These are phyloP conservation scores for Drosophila ogumai DNA, from an alignment of 1,140 invertebrate species.

Conservation along the genomic window DNA sequence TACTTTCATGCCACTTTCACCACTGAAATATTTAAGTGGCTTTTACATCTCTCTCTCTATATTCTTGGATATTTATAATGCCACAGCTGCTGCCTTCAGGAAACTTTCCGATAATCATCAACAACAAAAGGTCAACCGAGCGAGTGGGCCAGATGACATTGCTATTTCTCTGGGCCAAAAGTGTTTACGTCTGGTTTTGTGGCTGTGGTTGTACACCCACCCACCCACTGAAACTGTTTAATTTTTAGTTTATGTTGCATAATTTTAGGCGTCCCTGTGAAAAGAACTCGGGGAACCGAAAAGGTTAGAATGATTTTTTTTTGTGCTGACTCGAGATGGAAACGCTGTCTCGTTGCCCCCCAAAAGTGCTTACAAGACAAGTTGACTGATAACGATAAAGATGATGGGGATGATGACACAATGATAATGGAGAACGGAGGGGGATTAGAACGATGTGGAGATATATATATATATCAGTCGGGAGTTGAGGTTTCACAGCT, in stretches of 20 bases:
- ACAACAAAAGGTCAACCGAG: slow-evolving; percentile 37
- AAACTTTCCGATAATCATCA: slow-evolving; percentile 49
- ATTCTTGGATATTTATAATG: slow-evolving; percentile 15
- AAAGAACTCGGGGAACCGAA: slow-evolving; percentile 5
- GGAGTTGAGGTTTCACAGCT: slow-evolving; percentile 43
- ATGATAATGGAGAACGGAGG: slow-evolving; percentile 17
- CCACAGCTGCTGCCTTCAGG: slow-evolving; percentile 6
- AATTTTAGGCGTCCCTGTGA: slow-evolving; percentile 51
- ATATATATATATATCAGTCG: not conserved
- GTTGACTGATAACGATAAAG: slow-evolving; percentile 39
- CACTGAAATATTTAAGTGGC: slow-evolving; percentile 17
- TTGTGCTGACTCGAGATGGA: slow-evolving; percentile 45
- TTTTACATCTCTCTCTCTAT: slow-evolving; percentile 5
- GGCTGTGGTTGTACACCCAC: slow-evolving; percentile 35
- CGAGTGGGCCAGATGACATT: slow-evolving; percentile 34
- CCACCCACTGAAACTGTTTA: slow-evolving; percentile 47
- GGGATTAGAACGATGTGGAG: slow-evolving; percentile 2
- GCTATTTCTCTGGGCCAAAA: slow-evolving; percentile 49
- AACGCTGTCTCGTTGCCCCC: not conserved
- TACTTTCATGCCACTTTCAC: not conserved
- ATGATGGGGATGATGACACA: slow-evolving; percentile 48
- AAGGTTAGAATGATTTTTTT: slow-evolving; percentile 25
- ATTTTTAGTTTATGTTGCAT: slow-evolving; percentile 81
- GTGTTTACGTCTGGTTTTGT: slow-evolving; percentile 75
- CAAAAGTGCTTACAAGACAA: slow-evolving; percentile 44